These are phyloP conservation scores for Lasius fuliginosus DNA, from an alignment of 2,888 invertebrate genomes.

Conservation along the genomic window DNA sequence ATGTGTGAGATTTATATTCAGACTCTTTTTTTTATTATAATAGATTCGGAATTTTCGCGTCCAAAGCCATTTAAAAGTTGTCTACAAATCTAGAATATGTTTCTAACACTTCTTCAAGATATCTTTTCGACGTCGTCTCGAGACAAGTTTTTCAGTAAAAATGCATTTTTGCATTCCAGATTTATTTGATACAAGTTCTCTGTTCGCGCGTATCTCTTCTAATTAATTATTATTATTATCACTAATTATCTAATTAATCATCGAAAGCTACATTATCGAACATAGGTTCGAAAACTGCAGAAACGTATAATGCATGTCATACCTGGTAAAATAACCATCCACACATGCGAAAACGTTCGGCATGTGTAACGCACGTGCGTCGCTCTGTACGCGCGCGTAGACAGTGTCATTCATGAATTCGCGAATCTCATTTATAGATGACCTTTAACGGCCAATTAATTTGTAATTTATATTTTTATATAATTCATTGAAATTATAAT, in stretches of 20 bases:
- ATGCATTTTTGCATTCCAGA: neutral
- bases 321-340: neutral
- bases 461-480: slow-evolving; percentile 14
- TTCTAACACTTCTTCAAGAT: neutral
- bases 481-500: slow-evolving; percentile 13
- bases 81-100: neutral
- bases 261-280: neutral
- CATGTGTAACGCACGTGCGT: slow-evolving; percentile 13
- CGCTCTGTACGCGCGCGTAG: neutral
- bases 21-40: neutral
- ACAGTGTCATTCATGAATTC: slow-evolving; percentile 25
- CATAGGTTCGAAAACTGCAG: neutral
- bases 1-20: neutral
- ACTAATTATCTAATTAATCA: neutral
- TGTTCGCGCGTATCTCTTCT: neutral
- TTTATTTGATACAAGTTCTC: neutral
- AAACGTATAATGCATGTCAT: neutral
- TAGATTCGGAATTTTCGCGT: neutral
- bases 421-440: slow-evolving; percentile 33
- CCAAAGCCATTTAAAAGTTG: neutral
- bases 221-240: slow-evolving; percentile 13
- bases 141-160: neutral
- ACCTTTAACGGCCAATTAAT: slow-evolving; percentile 29
- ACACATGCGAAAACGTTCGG: neutral
- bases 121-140: neutral